phyloP scores from a whole-genome alignment of 1,140 invertebrate genomes.

The Neodiprion virginianus region DNA sequence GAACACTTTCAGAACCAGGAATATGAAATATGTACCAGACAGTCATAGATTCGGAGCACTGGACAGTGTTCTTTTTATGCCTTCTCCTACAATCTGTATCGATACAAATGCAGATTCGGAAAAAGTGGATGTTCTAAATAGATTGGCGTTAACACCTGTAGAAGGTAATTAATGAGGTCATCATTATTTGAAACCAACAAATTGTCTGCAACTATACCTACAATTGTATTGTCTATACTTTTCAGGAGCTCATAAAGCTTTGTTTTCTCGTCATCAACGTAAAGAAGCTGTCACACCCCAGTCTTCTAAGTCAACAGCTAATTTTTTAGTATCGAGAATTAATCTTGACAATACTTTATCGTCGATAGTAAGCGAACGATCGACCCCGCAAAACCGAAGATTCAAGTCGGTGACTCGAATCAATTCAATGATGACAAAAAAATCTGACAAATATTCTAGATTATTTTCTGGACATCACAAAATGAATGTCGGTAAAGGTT shows the following conservation, averaged over 20 bases:
- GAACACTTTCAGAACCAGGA: not conserved
- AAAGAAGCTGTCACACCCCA: conserved; percentile 14
- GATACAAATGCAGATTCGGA: conserved; percentile 28
- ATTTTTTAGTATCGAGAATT: conserved; percentile 39
- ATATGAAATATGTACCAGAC: conserved; percentile 14
- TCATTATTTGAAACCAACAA: not conserved
- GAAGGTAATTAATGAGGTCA: conserved; percentile 35
- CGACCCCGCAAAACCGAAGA: not conserved
- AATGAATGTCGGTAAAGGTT: not conserved
- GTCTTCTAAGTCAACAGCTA: conserved; percentile 23
- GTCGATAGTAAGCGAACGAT: conserved; percentile 27
- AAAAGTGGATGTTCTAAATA: conserved; percentile 30
- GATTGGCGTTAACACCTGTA: conserved; percentile 44
- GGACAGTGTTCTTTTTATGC: conserved; percentile 38
- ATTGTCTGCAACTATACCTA: no score
- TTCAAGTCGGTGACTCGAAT: conserved; percentile 18
- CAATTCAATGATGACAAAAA: conserved; percentile 25
- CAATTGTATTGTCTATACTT: not conserved
- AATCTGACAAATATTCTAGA: conserved; percentile 40
- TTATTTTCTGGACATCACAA: conserved; percentile 30
- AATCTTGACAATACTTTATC: conserved; percentile 45
- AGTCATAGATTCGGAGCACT: conserved; percentile 17
- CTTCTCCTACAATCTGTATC: conserved; percentile 45
- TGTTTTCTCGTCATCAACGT: conserved; percentile 44
- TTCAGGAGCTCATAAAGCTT: conserved; percentile 40